A percentile compares a stretch with the other conserved stretches of the same genome.
These are phyloP conservation scores for Catharus bicknelli DNA, from an alignment of 2,113 vertebrate genomes.

Conservation along the genomic window DNA sequence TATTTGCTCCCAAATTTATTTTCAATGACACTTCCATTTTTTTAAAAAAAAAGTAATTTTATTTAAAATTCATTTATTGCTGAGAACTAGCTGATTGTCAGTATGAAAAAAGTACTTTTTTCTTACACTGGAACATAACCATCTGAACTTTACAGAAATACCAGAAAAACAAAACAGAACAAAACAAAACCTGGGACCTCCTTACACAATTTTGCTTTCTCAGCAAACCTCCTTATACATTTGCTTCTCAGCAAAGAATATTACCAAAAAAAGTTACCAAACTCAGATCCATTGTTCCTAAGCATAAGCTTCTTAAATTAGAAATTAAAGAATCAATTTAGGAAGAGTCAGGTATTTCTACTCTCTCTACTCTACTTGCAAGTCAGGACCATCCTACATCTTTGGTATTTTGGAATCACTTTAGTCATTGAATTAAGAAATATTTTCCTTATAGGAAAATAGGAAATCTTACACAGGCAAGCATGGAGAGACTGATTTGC, in stretches of 20 bases:
- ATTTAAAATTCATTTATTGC: background rate
- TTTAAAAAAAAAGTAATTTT: background rate
- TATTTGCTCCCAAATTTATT: background rate
- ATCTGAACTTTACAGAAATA: background rate
- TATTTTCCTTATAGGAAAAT: background rate
- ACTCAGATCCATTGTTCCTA: background rate
- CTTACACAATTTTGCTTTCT: background rate
- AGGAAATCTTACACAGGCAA: background rate
- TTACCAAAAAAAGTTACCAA: background rate
- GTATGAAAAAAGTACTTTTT: background rate
- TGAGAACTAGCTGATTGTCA: background rate
- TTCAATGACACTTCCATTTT: background rate
- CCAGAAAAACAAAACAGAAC: background rate
- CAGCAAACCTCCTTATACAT: background rate
- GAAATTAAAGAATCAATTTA: background rate
- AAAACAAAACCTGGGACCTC: background rate
- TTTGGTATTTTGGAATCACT: background rate
- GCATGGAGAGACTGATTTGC: background rate
- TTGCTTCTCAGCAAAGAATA: background rate
- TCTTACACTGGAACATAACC: background rate
- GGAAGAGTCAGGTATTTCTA: background rate
- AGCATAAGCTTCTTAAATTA: background rate
- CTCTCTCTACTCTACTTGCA: background rate
- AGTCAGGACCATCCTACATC: background rate
- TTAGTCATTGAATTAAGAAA: background rate